Evolutionary conservation across 2,797 vertebrate species (phyloP).

Genomic region (Premnoplex brunnescens): DNA sequence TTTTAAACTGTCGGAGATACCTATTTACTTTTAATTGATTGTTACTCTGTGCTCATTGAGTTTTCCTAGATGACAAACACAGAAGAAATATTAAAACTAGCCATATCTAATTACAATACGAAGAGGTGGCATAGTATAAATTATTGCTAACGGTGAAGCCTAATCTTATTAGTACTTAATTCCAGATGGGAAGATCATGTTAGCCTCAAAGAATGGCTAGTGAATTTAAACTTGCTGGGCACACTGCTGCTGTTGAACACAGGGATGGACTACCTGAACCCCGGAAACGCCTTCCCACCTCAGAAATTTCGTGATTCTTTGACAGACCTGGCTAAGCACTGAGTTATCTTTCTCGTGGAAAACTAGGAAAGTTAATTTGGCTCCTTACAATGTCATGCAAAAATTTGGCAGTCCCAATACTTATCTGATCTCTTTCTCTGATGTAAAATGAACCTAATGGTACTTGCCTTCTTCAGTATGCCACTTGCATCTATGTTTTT

Average conservation of each 20-base stretch:
- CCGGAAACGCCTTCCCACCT: neutral
- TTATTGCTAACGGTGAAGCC: neutral
- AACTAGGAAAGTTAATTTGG: neutral
- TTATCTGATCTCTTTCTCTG: neutral
- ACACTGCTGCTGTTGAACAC: neutral
- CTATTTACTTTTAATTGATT: conserved; percentile 80
- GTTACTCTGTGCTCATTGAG: conserved; percentile 68
- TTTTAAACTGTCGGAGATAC: conserved; percentile 73
- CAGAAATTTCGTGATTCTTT: neutral
- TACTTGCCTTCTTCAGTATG: neutral
- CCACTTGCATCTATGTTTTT: neutral
- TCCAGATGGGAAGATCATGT: neutral
- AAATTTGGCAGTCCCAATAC: neutral
- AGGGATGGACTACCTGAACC: neutral
- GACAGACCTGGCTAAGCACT: neutral
- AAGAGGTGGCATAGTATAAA: neutral
- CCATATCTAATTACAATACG: neutral
- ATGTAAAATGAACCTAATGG: neutral
- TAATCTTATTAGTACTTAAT: neutral
- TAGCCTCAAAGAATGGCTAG: neutral
- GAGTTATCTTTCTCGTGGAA: neutral
- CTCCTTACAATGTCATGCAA: neutral
- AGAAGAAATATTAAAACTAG: conserved; percentile 60
- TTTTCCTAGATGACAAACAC: conserved; percentile 61
- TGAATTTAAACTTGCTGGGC: neutral